Conservation (phyloP, 2,888 invertebrate species). For the Eledone cirrhosa region DNA sequence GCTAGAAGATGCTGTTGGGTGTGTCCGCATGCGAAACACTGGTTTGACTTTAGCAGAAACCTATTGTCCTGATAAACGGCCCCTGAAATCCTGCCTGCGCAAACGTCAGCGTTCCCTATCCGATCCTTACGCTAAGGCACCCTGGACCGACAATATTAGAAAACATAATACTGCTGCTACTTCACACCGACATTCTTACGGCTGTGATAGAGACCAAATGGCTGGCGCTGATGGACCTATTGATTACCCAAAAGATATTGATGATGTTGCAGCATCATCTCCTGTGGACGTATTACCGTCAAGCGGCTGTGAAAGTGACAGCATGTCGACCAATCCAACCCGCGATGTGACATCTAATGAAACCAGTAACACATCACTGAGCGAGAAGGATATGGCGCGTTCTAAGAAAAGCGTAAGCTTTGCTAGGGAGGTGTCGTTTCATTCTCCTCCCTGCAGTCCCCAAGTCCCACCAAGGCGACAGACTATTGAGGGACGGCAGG, state of each 20-base stretch:
- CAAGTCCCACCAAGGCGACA: constrained; percentile 43
- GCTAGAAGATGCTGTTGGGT: constrained; percentile 20
- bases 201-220: constrained; percentile 55
- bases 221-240: constrained; percentile 39
- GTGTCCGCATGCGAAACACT: constrained; percentile 30
- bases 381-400: constrained; percentile 40
- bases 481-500: constrained; percentile 26
- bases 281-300: background rate
- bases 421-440: constrained; percentile 64
- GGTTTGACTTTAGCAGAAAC: constrained; percentile 30
- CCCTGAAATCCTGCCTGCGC: constrained; percentile 59
- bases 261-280: background rate
- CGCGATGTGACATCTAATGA: background rate
- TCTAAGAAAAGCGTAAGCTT: constrained; percentile 63
- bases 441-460: constrained; percentile 55
- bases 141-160: constrained; percentile 26
- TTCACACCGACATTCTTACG: constrained; percentile 55
- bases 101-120: constrained; percentile 54
- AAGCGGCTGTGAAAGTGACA: background rate
- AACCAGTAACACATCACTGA: constrained; percentile 25
- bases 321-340: background rate
- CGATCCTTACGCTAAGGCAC: constrained; percentile 37
- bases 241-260: background rate
- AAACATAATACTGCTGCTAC: background rate
- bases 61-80: constrained; percentile 44